Conservation (phyloP, 2,888 invertebrate genomes). For the Nematopogon swammerdamellus region DNA sequence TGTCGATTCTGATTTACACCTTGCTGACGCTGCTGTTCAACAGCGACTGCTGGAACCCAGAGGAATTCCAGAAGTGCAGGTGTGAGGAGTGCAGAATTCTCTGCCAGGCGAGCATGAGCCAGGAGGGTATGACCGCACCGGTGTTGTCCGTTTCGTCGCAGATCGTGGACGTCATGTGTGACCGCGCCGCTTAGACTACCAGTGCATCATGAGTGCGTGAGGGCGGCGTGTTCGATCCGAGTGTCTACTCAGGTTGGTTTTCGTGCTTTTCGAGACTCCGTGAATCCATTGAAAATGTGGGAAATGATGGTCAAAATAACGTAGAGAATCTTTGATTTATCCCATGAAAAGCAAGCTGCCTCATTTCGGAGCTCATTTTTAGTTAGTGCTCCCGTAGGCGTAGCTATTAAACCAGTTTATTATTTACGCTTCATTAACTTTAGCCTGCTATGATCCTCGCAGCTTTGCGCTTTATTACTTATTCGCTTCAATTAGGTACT, state of each 20-base stretch:
- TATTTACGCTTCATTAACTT: too few relatives aligned
- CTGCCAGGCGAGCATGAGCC: slow-evolving; percentile 16
- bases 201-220: not conserved
- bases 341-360: too few relatives aligned
- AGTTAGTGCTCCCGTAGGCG: too few relatives aligned
- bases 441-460: too few relatives aligned
- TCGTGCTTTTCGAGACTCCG: not conserved
- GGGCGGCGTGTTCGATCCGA: not conserved
- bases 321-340: not conserved
- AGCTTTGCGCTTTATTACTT: too few relatives aligned
- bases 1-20: slow-evolving; percentile 39
- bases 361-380: too few relatives aligned
- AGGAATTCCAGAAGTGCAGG: slow-evolving; percentile 27
- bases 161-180: slow-evolving; percentile 21
- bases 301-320: not conserved
- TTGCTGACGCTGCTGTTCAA: slow-evolving; percentile 28
- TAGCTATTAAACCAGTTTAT: too few relatives aligned
- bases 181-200: slow-evolving; percentile 5
- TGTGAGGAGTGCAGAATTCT: slow-evolving; percentile 40
- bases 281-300: not conserved
- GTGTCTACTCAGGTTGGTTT: not conserved
- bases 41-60: slow-evolving; percentile 31
- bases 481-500: too few relatives aligned
- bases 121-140: slow-evolving; percentile 19
- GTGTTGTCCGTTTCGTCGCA: slow-evolving; percentile 23